phyloP scores from a whole-genome alignment of 2,797 vertebrate species.

The Gambusia yucatana region DNA sequence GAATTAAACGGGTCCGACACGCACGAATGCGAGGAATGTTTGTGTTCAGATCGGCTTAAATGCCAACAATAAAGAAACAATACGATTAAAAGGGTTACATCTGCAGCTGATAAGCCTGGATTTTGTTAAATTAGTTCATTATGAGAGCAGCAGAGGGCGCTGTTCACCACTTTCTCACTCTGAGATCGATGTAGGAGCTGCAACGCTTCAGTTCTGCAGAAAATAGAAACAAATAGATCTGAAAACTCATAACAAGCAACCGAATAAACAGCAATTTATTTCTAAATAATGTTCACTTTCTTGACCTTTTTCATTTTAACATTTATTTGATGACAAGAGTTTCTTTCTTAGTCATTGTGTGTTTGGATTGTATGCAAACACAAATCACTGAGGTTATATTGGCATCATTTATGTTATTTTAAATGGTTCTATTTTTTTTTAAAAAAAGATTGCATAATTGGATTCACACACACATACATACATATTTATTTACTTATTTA shows the following conservation, averaged over 20 bases:
- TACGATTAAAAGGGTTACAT: slow-evolving; percentile 51
- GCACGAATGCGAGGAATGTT: slow-evolving; percentile 54
- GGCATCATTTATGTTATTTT: not conserved
- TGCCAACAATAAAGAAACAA: slow-evolving; percentile 32
- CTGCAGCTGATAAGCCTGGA: slow-evolving; percentile 20
- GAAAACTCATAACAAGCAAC: not conserved
- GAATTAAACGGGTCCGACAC: slow-evolving; percentile 55
- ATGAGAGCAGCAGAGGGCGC: slow-evolving; percentile 64
- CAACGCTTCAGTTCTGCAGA: not conserved
- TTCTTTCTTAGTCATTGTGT: not conserved
- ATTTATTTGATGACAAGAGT: not conserved
- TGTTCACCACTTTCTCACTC: slow-evolving; percentile 34
- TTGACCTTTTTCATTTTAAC: not conserved
- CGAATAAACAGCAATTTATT: not conserved
- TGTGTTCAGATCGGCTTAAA: slow-evolving; percentile 21
- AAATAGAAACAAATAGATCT: not conserved
- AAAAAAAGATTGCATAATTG: not conserved
- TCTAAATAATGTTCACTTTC: not conserved
- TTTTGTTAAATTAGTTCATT: slow-evolving; percentile 19
- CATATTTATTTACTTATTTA: not conserved
- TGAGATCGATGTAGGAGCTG: not conserved
- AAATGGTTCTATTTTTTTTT: not conserved
- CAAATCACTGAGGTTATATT: not conserved
- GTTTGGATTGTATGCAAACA: not conserved
- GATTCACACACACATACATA: not conserved